Evolutionary conservation across 1,140 invertebrate species (phyloP), one percentile per base, ranked within the genome.

Genomic region (Drosophila paulistorum): DNA sequence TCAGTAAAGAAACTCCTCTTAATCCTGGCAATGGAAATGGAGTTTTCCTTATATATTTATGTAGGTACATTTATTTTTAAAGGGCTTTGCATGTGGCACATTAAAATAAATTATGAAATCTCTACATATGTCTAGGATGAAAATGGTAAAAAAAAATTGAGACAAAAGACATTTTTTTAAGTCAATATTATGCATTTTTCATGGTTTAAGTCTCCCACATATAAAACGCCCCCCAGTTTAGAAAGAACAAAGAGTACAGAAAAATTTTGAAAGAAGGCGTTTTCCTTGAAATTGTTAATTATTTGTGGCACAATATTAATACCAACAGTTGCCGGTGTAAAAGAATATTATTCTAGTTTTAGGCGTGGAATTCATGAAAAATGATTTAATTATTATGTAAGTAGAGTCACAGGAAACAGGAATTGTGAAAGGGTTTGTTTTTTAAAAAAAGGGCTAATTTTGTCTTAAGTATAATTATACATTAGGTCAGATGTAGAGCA

Each of bases 101-200:
- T 70, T 39, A 41, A 69, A 77, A 86, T 86, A 86, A 87, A 86
- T 86, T 79, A 72, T 57, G 5, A 68, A 86, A 87, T 82, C 83
- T 77, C 55, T 60, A 59, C 67, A 55, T 55, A 59, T 82, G 71
- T 74, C 71, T 74, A 83, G 82, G 74, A 82, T 86, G 69, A 85
- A 45, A 62, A 20, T 30, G 6, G 63, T 33, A 58, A 65, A 54
- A 65, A 54, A 65, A 30, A 68, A 78, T 51, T 37, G 63, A 77
- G 20, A 48, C n/a, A 17, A 48, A 23, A 51, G 7, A 23, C 45
- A 51, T 51, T 51, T 51, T 51, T 51, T 23, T 2, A 51, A 51
- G 45, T 51, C 45, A 51, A 51, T 51, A 23, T 51, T 23, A 51
- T 51, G 17, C 10, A 23, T 51, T 7, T 51, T 86, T 86, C 81